Percentiles rank a stretch among this genome's conserved stretches.
These are phyloP conservation scores for Molorchus minor DNA, from an alignment of 2,888 invertebrate species.

Conservation along the genomic window DNA sequence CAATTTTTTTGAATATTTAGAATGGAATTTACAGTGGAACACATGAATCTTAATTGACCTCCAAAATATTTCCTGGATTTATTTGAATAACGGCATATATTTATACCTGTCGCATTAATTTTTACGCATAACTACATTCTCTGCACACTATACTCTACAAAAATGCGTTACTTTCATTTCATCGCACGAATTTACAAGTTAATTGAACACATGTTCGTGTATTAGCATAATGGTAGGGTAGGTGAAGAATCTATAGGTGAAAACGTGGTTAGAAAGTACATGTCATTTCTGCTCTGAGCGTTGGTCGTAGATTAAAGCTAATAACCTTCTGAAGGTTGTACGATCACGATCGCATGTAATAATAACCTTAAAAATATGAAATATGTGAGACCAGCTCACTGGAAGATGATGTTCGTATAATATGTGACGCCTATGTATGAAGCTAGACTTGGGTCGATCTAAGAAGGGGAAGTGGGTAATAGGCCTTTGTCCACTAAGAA, in stretches of 20 bases:
- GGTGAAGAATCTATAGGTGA: not conserved
- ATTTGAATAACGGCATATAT: too few relatives aligned
- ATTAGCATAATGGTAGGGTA: not conserved
- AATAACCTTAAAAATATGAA: not conserved
- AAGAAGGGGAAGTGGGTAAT: too few relatives aligned
- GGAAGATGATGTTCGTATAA: not conserved
- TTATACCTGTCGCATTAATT: too few relatives aligned
- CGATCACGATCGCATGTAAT: not conserved
- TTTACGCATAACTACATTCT: too few relatives aligned
- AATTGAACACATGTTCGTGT: not conserved
- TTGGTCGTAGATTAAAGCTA: not conserved
- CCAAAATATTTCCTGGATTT: too few relatives aligned
- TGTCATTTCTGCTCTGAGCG: not conserved
- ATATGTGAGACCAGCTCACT: not conserved
- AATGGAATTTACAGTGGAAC: too few relatives aligned
- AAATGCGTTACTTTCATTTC: not conserved
- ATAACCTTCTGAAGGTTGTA: constrained; percentile 13
- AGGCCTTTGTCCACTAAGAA: too few relatives aligned
- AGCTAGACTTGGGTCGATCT: too few relatives aligned
- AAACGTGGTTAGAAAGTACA: not conserved
- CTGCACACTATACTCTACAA: too few relatives aligned
- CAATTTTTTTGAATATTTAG: too few relatives aligned
- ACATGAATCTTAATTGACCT: too few relatives aligned
- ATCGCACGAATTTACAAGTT: not conserved
- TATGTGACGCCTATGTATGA: too few relatives aligned